Evolutionary conservation across 1,140 invertebrate genomes (phyloP), one percentile per base, ranked within the genome.

Genomic region (Monomorium pharaonis): DNA sequence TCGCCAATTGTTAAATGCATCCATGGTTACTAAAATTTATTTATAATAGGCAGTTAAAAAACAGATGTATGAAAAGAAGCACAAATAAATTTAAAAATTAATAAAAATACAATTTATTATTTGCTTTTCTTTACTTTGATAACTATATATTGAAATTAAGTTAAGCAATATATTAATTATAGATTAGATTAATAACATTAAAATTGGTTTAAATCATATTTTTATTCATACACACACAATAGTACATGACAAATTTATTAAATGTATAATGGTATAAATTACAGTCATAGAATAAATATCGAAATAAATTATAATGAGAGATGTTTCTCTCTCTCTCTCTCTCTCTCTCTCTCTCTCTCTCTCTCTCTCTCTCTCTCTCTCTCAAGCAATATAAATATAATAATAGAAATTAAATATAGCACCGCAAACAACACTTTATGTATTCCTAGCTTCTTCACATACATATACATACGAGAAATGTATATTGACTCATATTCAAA

Each of bases 1-100:
- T 90, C 44, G 84, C 77, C 91, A 92, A 91, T 90, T 92, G 91
- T 92, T 85, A 90, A 91, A 91, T 89, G 49, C 88, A 88, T 91
- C 89, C 88, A 92, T 92, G 89, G 89, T 87, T 91, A 87, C 86
- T 84, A 33, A 85, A 21, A 21, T 49, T 72, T 78, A 12, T 6
- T n/a, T 37, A 63, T 84, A 83, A 69, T 51, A 84, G 69, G 60
- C 56, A 85, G 10, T 58, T 18, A 56, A 84, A 65, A 72, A 75
- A 30, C 37, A 33, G 49, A 24, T 21, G 65, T 77, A 77, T 76
- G 76, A 27, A 76, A 14, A 74, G 27, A 67, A 30, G 21, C 24
- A 42, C 14, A 16, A 49, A 49, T 9, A 9, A 2, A 58, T 21
- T 9, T 42, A 21, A 47, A 6, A 7, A 75, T 74, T 24, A 5